Evolutionary conservation across 1,140 invertebrate genomes (phyloP).

Genomic region (Bombus fervidus): DNA sequence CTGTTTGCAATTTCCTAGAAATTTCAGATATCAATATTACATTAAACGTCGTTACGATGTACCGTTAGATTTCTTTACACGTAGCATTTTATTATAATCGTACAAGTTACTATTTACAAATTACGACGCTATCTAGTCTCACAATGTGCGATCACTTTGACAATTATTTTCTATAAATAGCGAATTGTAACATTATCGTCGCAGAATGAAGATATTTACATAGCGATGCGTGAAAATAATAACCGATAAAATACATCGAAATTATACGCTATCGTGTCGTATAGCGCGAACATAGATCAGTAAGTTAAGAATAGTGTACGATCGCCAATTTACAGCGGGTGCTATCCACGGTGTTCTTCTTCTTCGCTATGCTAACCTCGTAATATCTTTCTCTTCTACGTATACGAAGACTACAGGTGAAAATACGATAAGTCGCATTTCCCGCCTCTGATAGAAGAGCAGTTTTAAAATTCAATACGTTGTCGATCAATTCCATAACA

Average conservation of each 20-base stretch:
- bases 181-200: constrained; percentile 30
- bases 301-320: too few species aligned
- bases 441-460: background rate
- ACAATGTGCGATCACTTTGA: constrained; percentile 45
- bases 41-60: constrained; percentile 28
- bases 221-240: constrained; percentile 10
- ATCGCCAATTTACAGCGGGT: background rate
- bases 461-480: background rate
- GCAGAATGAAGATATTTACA: constrained; percentile 25
- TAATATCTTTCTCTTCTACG: background rate
- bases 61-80: constrained; percentile 30
- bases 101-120: constrained; percentile 61
- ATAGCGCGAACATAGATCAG: background rate
- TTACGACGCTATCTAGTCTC: constrained; percentile 58
- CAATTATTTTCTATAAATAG: constrained; percentile 1
- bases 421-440: background rate
- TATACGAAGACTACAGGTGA: too few species aligned
- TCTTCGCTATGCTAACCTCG: background rate
- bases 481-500: background rate
- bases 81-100: constrained; percentile 8
- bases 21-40: constrained; percentile 26
- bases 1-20: constrained; percentile 27
- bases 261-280: background rate
- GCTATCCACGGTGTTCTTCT: background rate
- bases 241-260: constrained; percentile 14